A percentile compares a stretch with the other conserved stretches of the same genome.
Conservation (phyloP, 2,797 vertebrate species). For the Myotis planiceps region DNA sequence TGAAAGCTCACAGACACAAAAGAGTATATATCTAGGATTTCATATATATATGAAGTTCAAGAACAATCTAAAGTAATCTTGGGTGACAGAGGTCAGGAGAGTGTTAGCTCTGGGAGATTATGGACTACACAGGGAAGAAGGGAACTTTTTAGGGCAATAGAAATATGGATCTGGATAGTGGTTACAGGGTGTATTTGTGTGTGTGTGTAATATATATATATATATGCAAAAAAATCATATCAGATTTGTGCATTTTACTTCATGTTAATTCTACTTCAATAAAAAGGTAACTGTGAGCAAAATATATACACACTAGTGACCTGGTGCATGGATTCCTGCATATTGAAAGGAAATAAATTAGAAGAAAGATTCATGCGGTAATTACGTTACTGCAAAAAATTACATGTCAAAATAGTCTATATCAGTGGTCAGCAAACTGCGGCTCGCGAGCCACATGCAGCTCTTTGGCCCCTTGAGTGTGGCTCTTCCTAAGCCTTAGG, state of each 20-base stretch:
- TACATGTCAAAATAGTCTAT: too few species aligned
- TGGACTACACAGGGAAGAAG: neutral
- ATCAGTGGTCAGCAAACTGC: too few species aligned
- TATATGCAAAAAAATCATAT: neutral
- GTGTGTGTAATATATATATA: neutral
- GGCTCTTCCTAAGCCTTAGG: too few species aligned
- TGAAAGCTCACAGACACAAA: constrained; percentile 14
- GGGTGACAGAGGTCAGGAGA: neutral
- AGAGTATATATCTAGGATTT: neutral
- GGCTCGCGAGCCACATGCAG: too few species aligned
- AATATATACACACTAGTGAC: neutral
- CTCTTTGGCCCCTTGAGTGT: too few species aligned
- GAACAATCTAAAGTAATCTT: neutral
- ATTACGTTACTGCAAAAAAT: too few species aligned
- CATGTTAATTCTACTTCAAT: neutral
- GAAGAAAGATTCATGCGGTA: too few species aligned
- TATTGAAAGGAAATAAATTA: too few species aligned
- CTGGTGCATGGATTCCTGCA: too few species aligned
- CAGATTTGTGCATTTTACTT: neutral
- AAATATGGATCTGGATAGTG: neutral
- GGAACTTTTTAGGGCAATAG: neutral
- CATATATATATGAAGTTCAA: neutral
- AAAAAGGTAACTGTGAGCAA: neutral
- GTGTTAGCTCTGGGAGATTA: neutral
- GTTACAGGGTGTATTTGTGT: neutral